Conservation (phyloP, 2,113 vertebrate genomes). For the Ovibos moschatus region DNA sequence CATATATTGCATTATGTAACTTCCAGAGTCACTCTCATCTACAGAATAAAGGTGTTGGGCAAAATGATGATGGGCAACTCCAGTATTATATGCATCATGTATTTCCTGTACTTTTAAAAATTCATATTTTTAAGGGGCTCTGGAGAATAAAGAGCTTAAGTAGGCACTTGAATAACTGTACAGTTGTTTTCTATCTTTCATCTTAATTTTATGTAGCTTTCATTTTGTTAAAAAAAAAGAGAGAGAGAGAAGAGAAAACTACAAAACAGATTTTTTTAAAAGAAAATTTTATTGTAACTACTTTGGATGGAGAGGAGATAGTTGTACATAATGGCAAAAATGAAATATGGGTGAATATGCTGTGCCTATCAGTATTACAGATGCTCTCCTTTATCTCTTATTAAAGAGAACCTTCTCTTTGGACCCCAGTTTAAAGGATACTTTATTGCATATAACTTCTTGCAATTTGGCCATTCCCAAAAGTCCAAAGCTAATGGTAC, state of each 20-base stretch:
- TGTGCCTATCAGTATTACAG: neutral
- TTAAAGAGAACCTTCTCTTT: neutral
- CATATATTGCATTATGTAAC: neutral
- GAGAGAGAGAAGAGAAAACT: neutral
- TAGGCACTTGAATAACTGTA: neutral
- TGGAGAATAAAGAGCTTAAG: neutral
- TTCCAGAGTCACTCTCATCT: neutral
- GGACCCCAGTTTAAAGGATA: neutral
- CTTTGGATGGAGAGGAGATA: neutral
- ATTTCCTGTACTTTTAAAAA: constrained; percentile 17
- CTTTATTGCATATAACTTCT: neutral
- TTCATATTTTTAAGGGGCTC: neutral
- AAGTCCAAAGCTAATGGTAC: neutral
- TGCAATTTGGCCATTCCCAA: neutral
- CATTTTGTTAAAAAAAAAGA: neutral
- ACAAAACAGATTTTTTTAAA: neutral
- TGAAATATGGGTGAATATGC: neutral
- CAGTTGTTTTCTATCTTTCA: neutral
- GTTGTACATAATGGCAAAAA: neutral
- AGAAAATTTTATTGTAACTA: neutral
- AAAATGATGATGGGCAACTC: neutral
- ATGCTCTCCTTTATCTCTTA: neutral
- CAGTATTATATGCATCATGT: neutral
- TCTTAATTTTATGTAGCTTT: neutral
- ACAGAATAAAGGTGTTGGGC: neutral